phyloP scores from a whole-genome alignment of 1,140 invertebrate species.

The Drosophila pseudoananassae region DNA sequence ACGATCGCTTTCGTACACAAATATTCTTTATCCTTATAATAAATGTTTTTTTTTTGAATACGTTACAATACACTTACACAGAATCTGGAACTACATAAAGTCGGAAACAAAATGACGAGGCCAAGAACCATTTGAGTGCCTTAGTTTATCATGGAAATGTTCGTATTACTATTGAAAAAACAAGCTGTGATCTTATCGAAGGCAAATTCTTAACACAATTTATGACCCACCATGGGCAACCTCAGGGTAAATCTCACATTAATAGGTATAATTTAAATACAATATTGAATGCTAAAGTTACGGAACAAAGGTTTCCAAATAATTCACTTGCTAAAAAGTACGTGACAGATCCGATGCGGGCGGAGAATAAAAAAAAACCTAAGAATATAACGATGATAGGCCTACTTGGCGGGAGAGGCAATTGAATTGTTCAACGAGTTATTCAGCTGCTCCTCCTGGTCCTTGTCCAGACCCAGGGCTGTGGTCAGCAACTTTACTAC shows the following conservation, averaged over 20 bases:
- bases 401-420: constrained; percentile 62
- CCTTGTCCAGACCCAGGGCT: constrained; percentile 76
- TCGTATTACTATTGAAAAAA: constrained; percentile 22
- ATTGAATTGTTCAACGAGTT: constrained; percentile 71
- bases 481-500: constrained; percentile 81
- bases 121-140: constrained; percentile 11
- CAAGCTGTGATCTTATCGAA: constrained; percentile 11
- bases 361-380: constrained; percentile 13
- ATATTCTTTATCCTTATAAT: constrained; percentile 38
- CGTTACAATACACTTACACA: constrained; percentile 36
- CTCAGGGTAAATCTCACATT: constrained; percentile 13
- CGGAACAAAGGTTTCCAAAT: constrained; percentile 33
- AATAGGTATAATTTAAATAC: constrained; percentile 56
- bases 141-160: constrained; percentile 26
- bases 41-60: constrained; percentile 16
- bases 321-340: constrained; percentile 5
- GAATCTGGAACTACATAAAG: constrained; percentile 12
- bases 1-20: constrained; percentile 33
- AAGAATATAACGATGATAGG: not conserved
- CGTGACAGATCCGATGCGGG: not conserved
- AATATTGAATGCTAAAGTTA: constrained; percentile 57
- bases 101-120: constrained; percentile 4
- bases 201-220: constrained; percentile 6
- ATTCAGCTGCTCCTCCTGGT: constrained; percentile 73
- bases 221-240: constrained; percentile 3